Evolutionary conservation across 2,113 vertebrate species (phyloP), one percentile per base, ranked within the genome.

Genomic region (Gasterosteus nipponicus): DNA sequence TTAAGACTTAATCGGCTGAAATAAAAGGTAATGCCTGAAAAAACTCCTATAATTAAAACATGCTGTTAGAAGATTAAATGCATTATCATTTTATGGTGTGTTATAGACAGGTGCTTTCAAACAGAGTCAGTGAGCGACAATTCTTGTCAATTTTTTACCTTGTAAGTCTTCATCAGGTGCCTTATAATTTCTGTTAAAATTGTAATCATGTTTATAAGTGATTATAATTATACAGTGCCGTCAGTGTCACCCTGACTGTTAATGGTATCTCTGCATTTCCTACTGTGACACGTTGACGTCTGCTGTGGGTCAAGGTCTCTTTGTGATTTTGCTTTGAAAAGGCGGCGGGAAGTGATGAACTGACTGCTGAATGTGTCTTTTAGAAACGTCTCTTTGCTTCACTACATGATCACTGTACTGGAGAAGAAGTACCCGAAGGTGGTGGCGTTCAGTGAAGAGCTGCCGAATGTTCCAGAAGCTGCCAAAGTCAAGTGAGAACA

Each of bases 381-480:
- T n/a, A 91, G 90, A 58, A 89, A 85, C 38, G 0, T 91, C 60
- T 87, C 84, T 39, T 77, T 91, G 70, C 90, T 91, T 18, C 87
- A 91, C 80, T 91, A 90, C 78, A 73, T 90, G 41, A 51, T 90
- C 71, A 66, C 76, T 8, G 74, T 90, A 0, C 56, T 91, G 78
- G 84, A 88, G 31, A 75, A 73, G 63, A 89, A 70, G 56, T 90
- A 73, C 41, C 84, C 86, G 0, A 73, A 26, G 18, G 69, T 82
- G 18, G 29, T 46, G 10, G 19, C 42, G 0, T 77, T 90, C 51
- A 57, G 63, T 22, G 56, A 89, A n/a, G 89, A 90, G 35, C 70
- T 91, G 4, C 74, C 77, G 15, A 77, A 78, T 62, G 86, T 91
- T 5, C 86, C 87, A 22, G 86, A 81, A 22, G 90, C 89, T 53